Percentiles rank a stretch among this genome's conserved stretches.
Conservation (phyloP, 2,888 invertebrate species). For the Julus scandinavius region DNA sequence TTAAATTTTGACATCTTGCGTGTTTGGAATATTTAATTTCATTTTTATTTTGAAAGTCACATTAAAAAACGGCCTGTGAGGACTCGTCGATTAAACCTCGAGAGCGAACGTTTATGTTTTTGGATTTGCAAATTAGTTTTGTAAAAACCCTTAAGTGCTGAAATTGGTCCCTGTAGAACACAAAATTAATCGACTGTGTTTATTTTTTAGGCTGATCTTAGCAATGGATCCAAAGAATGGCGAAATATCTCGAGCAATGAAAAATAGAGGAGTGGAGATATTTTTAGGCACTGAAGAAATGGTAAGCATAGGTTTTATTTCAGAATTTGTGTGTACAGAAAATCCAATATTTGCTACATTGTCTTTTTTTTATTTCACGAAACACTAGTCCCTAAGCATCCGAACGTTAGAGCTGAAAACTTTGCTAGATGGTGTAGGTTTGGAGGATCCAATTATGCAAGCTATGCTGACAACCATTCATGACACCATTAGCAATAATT, state of each 20-base stretch:
- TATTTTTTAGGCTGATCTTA: slow-evolving; percentile 78
- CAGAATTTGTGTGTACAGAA: background rate
- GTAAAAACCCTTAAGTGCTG: too few relatives aligned
- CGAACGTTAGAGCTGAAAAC: slow-evolving; percentile 51
- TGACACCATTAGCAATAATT: background rate
- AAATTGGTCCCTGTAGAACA: too few relatives aligned
- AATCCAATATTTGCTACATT: background rate
- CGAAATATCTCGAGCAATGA: slow-evolving; percentile 97
- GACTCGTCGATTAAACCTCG: too few relatives aligned
- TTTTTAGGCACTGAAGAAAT: slow-evolving; percentile 68
- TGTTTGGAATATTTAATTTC: background rate
- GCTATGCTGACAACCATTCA: slow-evolving; percentile 28
- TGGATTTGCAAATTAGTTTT: too few relatives aligned
- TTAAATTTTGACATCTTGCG: too few relatives aligned
- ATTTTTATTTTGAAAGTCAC: background rate
- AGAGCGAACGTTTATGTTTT: too few relatives aligned
- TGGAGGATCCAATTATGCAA: slow-evolving; percentile 49
- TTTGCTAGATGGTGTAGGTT: slow-evolving; percentile 53
- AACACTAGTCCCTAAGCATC: background rate
- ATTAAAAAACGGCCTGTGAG: too few relatives aligned
- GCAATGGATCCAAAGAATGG: slow-evolving; percentile 96
- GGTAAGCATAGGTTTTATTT: slow-evolving; percentile 51
- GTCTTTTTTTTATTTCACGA: background rate
- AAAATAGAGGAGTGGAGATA: slow-evolving; percentile 96
- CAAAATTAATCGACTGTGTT: background rate